phyloP scores from a whole-genome alignment of 2,888 invertebrate genomes.

The Theristus sp. region DNA sequence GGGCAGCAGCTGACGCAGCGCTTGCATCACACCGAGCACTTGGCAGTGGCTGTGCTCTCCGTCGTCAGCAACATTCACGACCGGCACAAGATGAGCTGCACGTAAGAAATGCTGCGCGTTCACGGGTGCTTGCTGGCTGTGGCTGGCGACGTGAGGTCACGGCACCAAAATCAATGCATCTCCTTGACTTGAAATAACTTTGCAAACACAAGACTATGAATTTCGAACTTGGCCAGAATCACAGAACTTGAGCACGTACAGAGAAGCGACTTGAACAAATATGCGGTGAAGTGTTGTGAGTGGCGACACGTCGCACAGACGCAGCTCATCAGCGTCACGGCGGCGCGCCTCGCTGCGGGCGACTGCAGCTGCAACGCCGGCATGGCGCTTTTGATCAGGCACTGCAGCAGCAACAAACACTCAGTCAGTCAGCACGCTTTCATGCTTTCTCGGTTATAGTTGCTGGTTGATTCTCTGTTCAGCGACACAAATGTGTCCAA shows the following conservation, averaged over 20 bases:
- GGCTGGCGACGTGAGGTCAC: too few species aligned
- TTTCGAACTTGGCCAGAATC: too few species aligned
- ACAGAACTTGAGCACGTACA: too few species aligned
- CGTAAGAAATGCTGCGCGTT: too few species aligned
- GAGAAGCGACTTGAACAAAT: slow-evolving; percentile 46
- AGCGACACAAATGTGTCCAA: too few species aligned
- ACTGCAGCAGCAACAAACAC: slow-evolving; percentile 32
- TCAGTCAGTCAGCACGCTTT: too few species aligned
- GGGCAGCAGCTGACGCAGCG: slow-evolving; percentile 46
- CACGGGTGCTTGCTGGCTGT: too few species aligned
- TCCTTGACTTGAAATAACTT: not conserved
- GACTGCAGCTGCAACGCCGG: slow-evolving; percentile 46
- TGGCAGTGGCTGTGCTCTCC: slow-evolving; percentile 37
- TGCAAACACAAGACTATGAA: not conserved
- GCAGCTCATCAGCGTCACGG: slow-evolving; percentile 57
- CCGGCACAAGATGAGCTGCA: not conserved
- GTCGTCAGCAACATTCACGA: slow-evolving; percentile 22
- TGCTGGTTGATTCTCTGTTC: too few species aligned
- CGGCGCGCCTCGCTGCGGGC: slow-evolving; percentile 58
- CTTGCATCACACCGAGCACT: slow-evolving; percentile 47
- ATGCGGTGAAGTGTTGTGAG: slow-evolving; percentile 45
- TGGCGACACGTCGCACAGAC: slow-evolving; percentile 60
- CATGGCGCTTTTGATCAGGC: slow-evolving; percentile 47
- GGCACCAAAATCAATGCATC: not conserved
- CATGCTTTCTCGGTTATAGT: too few species aligned